These are phyloP conservation scores for Isotomurus palustris DNA, from an alignment of 2,888 invertebrate genomes.

Conservation along the genomic window DNA sequence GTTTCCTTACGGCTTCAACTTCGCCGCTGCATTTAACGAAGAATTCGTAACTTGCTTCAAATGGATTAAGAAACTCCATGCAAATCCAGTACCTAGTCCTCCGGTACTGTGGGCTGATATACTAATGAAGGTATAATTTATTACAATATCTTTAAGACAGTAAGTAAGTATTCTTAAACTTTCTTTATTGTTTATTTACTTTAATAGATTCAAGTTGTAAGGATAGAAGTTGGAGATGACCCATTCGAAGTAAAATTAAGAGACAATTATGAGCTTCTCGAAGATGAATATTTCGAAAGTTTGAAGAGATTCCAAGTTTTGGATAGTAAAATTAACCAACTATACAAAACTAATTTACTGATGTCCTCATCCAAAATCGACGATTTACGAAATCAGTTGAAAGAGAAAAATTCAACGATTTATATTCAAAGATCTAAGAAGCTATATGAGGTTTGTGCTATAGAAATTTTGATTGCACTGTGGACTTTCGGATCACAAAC, in stretches of 20 bases:
- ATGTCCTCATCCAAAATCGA: slow-evolving; percentile 82
- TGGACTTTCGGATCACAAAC: background rate
- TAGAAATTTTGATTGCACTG: background rate
- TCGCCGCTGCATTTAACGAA: slow-evolving; percentile 80
- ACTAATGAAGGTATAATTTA: slow-evolving; percentile 69
- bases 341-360: slow-evolving; percentile 75
- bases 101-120: slow-evolving; percentile 78
- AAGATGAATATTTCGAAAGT: slow-evolving; percentile 93
- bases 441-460: slow-evolving; percentile 55
- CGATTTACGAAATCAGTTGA: slow-evolving; percentile 78
- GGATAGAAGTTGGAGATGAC: slow-evolving; percentile 93
- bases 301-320: slow-evolving; percentile 82
- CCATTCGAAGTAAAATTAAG: slow-evolving; percentile 95
- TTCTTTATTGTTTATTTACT: slow-evolving; percentile 15
- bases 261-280: slow-evolving; percentile 89
- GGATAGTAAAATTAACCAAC: slow-evolving; percentile 76
- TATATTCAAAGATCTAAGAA: slow-evolving; percentile 86
- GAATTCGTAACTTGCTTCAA: slow-evolving; percentile 86
- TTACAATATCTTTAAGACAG: background rate
- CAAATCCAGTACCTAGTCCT: slow-evolving; percentile 61
- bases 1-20: slow-evolving; percentile 83
- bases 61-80: slow-evolving; percentile 85
- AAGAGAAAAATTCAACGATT: slow-evolving; percentile 88
- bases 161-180: background rate
- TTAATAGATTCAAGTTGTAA: slow-evolving; percentile 71